Base-by-base conservation (phyloP, 2,797 vertebrate genomes). In the Epinephelus malabaricus region DNA sequence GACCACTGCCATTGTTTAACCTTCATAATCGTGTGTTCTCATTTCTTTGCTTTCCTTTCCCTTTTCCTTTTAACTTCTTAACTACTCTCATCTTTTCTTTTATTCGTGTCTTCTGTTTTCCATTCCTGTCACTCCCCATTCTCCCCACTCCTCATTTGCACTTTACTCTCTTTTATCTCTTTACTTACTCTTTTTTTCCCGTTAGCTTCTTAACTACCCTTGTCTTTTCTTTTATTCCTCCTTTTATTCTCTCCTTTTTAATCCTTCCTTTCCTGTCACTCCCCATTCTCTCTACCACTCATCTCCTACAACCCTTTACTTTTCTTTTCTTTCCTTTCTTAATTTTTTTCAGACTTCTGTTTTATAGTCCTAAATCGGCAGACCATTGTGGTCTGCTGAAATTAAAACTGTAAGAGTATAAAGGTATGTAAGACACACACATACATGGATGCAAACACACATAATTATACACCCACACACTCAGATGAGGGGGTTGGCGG, bases 11-110 rank as follows among this genome's bases (percentile, higher is more conserved):
- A 94, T 92, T 94, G 93, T 94, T 94, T 94, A 94, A 94, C 93
- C 93, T 97, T 98, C 97, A 98, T 99, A 96, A 98, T 98, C 97
- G 91, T 95, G 89, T 86, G 79, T 83, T 94, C 92, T 90, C 80
- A 86, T 91, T 84, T 83, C 88, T 88, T 76, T 83, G 75, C 87
- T 84, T 73, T 84, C 34, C 64, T 73, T 51, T 50, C 27, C 25
- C 58, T 74, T 78, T 76, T 58, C 69, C 70, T 84, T 88, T 78
- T 58, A 67, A 80, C 84, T 78, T 78, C 61, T 47, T 51, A 46
- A 82, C 73, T 50, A 18, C 34, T 63, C 72, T 14, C 23, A n/a
- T 60, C 75, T 67, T 71, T 81, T 71, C 74, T 78, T 71, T 81
- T 55, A 68, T 70, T 83, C 53, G 34, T 34, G 58, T 66, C 66